Evolutionary conservation across 64 coral and sea anemone genomes (phyloP).

Genomic region (Montipora efflorescens): DNA sequence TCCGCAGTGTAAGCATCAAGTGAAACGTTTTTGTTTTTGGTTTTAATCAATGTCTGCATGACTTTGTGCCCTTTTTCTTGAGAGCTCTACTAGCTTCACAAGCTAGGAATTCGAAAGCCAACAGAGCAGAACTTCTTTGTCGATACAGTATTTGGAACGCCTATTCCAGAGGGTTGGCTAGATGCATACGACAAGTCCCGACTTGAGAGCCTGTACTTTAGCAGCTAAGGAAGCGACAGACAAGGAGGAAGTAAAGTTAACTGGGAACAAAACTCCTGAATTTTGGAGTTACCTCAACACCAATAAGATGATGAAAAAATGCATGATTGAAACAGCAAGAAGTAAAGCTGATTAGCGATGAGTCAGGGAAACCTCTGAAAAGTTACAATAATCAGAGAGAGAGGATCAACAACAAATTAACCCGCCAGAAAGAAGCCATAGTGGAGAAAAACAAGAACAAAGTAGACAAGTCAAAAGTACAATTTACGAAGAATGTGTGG

Average conservation of each 20-base stretch:
- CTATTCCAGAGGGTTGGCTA: too few species aligned
- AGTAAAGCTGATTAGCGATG: not conserved
- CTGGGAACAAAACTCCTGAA: not conserved
- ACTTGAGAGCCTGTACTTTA: too few species aligned
- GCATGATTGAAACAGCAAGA: not conserved
- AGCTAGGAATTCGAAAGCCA: too few species aligned
- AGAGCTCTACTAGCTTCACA: too few species aligned
- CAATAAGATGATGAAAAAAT: conserved; percentile 2
- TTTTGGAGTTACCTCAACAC: not conserved
- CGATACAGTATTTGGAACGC: too few species aligned
- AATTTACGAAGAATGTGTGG: conserved; percentile 40
- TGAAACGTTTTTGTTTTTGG: too few species aligned
- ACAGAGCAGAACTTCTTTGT: too few species aligned
- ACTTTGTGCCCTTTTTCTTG: too few species aligned
- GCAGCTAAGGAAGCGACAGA: not conserved
- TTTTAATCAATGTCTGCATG: too few species aligned
- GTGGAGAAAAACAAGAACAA: not conserved
- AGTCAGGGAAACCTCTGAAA: not conserved
- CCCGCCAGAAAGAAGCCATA: not conserved
- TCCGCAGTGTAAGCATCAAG: too few species aligned
- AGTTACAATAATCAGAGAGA: conserved; percentile 24
- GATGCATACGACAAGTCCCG: too few species aligned
- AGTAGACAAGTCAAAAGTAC: not conserved
- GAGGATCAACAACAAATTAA: conserved; percentile 31
- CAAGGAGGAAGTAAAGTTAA: not conserved